phyloP scores from a whole-genome alignment of 1,140 invertebrate species.

The Hyles vespertilio region DNA sequence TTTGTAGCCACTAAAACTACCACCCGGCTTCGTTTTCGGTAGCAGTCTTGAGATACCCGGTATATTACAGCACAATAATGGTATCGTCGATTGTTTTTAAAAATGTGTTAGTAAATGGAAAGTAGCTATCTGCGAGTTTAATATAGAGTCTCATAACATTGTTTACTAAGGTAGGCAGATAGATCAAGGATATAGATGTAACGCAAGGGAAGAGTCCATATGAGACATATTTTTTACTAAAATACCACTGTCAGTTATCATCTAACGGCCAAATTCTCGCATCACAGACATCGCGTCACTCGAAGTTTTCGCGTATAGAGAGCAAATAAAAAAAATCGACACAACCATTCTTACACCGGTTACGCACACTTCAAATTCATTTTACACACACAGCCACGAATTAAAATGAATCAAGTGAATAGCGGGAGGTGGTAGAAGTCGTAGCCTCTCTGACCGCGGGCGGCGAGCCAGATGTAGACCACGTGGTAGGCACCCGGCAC shows the following conservation, averaged over 20 bases:
- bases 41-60: too few relatives aligned
- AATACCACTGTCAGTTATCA: background rate
- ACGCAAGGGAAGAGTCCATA: too few relatives aligned
- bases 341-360: background rate
- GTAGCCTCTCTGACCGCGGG: slow-evolving; percentile 86
- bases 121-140: too few relatives aligned
- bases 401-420: slow-evolving; percentile 80
- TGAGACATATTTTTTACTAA: background rate
- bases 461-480: slow-evolving; percentile 88
- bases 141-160: too few relatives aligned
- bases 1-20: too few relatives aligned
- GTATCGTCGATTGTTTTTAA: too few relatives aligned
- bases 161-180: too few relatives aligned
- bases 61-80: too few relatives aligned
- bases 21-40: too few relatives aligned
- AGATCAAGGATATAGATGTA: too few relatives aligned
- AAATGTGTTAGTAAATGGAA: too few relatives aligned
- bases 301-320: slow-evolving; percentile 2
- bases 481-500: slow-evolving; percentile 89
- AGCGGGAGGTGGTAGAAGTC: slow-evolving; percentile 89
- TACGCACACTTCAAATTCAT: slow-evolving; percentile 14
- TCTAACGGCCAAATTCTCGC: background rate
- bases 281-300: background rate
- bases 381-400: slow-evolving; percentile 19
- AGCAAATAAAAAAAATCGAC: background rate